Base-by-base conservation (phyloP, 1,140 invertebrate species). In the Marisa cornuarietis region DNA sequence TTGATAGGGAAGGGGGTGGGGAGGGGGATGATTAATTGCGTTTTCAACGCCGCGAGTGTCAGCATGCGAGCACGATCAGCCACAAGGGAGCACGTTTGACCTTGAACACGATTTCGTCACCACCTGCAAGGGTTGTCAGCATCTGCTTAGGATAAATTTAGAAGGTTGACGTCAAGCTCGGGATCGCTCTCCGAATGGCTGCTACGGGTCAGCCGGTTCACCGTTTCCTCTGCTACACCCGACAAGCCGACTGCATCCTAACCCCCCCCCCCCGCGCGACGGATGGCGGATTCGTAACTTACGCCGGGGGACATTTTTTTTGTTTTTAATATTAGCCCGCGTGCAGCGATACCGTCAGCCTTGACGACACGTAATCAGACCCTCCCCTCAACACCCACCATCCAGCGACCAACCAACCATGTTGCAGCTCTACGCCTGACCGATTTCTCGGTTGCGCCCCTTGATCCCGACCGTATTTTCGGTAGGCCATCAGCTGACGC, bases 401-500 rank as follows among this genome's bases (percentile, higher is more conserved):
- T 11, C 26, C 71, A 51, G 20, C 51, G 16, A 24, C n/a, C 10
- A 73, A 42, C 31, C 31, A 52, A 31, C 62, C 52, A n/a, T 74
- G 54, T 54, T 68, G 65, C 65, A 31, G 31, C 20, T 73, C 52
- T 51, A 73, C 51, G 54, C 42, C 49, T 77, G 76, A 77, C 76
- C 76, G 76, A 77, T 69, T 77, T 77, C 26, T 24, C 31, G 66
- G 76, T 77, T 77, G n/a, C 49, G 65, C 65, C 76, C 76, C 76
- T 77, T 77, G 76, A 68, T 26, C 66, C 49, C 51, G 76, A 77
- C 76, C 76, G 76, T 77, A 77, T 77, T 77, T 77, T 42, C 54
- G 51, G 11, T 63, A 31, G 61, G 63, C 26, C 51, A 63, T 77
- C 76, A 77, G 76, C 76, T 77, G 76, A 77, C 42, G 20, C 5